These are phyloP conservation scores for Leucophora obtusa DNA, from an alignment of 2,888 invertebrate genomes.

Conservation along the genomic window DNA sequence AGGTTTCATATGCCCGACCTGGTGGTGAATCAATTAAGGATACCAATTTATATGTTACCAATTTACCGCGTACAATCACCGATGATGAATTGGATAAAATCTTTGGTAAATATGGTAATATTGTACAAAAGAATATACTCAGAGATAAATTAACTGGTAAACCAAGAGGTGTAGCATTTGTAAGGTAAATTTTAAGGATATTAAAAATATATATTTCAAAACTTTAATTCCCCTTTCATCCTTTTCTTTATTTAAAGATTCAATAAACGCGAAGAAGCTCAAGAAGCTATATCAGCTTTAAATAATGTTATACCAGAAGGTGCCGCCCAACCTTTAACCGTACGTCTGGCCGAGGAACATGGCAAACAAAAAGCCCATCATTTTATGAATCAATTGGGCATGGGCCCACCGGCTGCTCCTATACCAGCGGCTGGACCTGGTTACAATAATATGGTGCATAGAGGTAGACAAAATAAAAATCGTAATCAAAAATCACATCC, in stretches of 20 bases:
- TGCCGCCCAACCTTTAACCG: slow-evolving; percentile 89
- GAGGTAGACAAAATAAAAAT: slow-evolving; percentile 79
- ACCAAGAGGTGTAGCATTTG: slow-evolving; percentile 95
- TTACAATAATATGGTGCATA: slow-evolving; percentile 78
- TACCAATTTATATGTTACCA: slow-evolving; percentile 95
- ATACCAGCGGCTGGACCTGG: slow-evolving; percentile 70
- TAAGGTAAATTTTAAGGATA: slow-evolving; percentile 82
- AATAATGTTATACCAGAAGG: slow-evolving; percentile 92
- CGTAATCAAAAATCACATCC: slow-evolving; percentile 79
- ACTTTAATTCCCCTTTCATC: too few species aligned
- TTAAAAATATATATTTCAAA: not conserved
- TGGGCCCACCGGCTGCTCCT: slow-evolving; percentile 70
- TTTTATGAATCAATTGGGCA: slow-evolving; percentile 75
- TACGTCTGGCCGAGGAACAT: slow-evolving; percentile 81
- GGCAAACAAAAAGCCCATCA: slow-evolving; percentile 78
- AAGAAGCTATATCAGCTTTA: slow-evolving; percentile 90
- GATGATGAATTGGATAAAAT: slow-evolving; percentile 90
- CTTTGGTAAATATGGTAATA: slow-evolving; percentile 92
- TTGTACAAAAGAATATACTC: slow-evolving; percentile 94
- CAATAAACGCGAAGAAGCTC: slow-evolving; percentile 92
- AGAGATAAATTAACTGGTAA: slow-evolving; percentile 92
- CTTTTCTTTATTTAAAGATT: slow-evolving; percentile 80
- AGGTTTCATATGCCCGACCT: slow-evolving; percentile 94
- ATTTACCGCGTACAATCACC: slow-evolving; percentile 91
- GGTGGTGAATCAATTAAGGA: slow-evolving; percentile 95